Base-by-base conservation (phyloP, 2,888 invertebrate genomes). In the Alviniconcha strummeri region DNA sequence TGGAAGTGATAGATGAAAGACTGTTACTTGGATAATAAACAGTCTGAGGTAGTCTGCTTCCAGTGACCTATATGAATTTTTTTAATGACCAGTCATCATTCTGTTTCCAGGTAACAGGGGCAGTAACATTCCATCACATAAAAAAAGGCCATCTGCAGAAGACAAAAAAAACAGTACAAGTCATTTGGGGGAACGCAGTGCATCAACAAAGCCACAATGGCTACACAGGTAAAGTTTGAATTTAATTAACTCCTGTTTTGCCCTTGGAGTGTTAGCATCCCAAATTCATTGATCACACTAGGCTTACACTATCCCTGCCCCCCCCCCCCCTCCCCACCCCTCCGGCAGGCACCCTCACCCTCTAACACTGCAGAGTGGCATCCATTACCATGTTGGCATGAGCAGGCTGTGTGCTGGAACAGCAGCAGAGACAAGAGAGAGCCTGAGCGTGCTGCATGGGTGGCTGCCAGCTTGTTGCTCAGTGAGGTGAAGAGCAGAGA, bases 91-190 rank as follows among this genome's bases (percentile, higher is more conserved):
- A 36, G 36, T 36, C 36, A 36, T 36, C 36, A 36, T 55, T 76
- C 56, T 77, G 19, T 79, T 17, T 79, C 64, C 79, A 79, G 79
- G 79, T 79, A 79, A 79, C 79, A 79, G 79, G 79, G 79, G 79
- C 79, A 79, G 79, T 67, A 36, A 67, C 56, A 79, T 52, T 19
- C 79, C 79, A 79, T 79, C 79, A 79, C 79, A 67, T 54, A 15
- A 78, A 19, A 19, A 57, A 78, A 79, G 79, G 79, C 79, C 79
- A 79, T 79, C 79, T 79, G 79, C 79, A 67, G 36, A 67, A 64
- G 13, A 77, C 56, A 55, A 55, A 75, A n/a, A 75, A 75, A 56
- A 57, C 19, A 57, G 5, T 19, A 77, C 11, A 71, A 71, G 19
- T n/a, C 19, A 71, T 71, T 71, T 55, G 75, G 75, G 75, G 75